Percentiles rank a stretch among this genome's conserved stretches.
These are phyloP conservation scores for Lophura nycthemera DNA, from an alignment of 2,113 vertebrate species.

Conservation along the genomic window DNA sequence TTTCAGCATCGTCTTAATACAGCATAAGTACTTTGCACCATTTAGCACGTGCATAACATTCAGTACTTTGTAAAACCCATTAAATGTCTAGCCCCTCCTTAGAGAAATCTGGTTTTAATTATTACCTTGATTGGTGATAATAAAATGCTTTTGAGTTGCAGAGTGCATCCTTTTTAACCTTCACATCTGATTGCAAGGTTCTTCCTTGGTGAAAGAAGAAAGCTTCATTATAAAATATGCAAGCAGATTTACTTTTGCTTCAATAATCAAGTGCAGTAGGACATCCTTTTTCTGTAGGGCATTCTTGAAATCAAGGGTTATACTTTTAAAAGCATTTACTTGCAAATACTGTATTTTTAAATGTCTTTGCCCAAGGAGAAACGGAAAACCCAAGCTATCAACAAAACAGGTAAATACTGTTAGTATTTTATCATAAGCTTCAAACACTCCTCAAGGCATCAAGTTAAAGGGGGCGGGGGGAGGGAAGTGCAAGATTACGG, in stretches of 20 bases:
- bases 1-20: neutral
- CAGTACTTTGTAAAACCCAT: neutral
- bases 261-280: constrained; percentile 11
- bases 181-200: constrained; percentile 49
- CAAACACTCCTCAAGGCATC: constrained; percentile 76
- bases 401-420: constrained; percentile 72
- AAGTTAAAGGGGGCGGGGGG: constrained; percentile 7
- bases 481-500: constrained; percentile 82
- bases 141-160: neutral
- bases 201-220: neutral
- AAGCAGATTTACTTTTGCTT: constrained; percentile 48
- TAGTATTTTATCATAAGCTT: constrained; percentile 75
- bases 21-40: neutral
- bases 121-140: constrained; percentile 44
- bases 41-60: neutral
- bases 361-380: constrained; percentile 82
- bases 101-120: neutral
- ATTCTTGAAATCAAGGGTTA: constrained; percentile 35
- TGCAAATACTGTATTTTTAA: constrained; percentile 62
- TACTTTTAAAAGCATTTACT: constrained; percentile 53
- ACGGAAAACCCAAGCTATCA: constrained; percentile 49
- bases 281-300: constrained; percentile 45
- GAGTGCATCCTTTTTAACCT: constrained; percentile 42
- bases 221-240: neutral
- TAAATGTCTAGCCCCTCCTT: neutral